Conservation (phyloP, 2,113 vertebrate genomes). For the Solea solea region DNA sequence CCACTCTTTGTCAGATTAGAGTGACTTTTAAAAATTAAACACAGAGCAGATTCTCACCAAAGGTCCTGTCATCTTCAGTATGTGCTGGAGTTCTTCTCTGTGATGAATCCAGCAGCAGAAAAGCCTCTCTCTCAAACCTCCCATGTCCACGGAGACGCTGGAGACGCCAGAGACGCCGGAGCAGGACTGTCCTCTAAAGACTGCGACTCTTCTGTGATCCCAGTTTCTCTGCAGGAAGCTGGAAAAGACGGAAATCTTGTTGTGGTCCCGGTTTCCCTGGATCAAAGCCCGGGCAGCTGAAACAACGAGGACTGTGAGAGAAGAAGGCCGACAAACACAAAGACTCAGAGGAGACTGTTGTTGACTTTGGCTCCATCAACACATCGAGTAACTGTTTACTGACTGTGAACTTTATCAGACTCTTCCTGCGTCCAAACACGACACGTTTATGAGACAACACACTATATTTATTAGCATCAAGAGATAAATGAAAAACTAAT, state of each 20-base stretch:
- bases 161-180: background rate
- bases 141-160: conserved; percentile 33
- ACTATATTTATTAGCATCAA: no score
- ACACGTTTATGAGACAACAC: no score
- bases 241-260: conserved; percentile 22
- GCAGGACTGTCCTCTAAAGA: conserved; percentile 2
- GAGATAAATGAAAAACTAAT: no score
- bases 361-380: no score
- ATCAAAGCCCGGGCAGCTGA: conserved; percentile 51
- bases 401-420: no score
- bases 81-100: conserved; percentile 79
- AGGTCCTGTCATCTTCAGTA: conserved; percentile 78
- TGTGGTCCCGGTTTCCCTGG: conserved; percentile 47
- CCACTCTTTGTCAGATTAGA: no score
- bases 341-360: background rate
- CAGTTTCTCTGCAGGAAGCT: conserved; percentile 29
- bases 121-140: conserved; percentile 55
- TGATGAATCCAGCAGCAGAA: conserved; percentile 72
- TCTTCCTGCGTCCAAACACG: no score
- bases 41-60: conserved; percentile 68
- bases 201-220: conserved; percentile 3
- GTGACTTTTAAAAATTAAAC: background rate
- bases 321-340: conserved; percentile 25
- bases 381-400: no score
- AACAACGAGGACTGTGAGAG: conserved; percentile 45